Evolutionary conservation across 2,797 vertebrate species (phyloP).

Genomic region (Dendrocincla tyrannina): DNA sequence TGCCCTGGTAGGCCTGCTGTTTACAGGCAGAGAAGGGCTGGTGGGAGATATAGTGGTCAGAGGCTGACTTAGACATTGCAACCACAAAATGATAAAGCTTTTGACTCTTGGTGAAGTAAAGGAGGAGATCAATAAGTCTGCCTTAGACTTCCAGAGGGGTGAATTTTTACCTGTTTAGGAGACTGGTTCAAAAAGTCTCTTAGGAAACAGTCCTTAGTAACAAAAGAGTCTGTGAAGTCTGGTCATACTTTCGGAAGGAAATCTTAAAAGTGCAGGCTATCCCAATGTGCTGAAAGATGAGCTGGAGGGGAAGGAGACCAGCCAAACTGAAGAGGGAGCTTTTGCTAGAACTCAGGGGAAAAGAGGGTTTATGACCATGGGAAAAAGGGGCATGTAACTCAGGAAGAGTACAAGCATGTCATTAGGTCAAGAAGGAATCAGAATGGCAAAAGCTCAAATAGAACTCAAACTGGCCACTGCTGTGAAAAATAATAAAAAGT

Average conservation of each 20-base stretch:
- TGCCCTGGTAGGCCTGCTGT: not conserved
- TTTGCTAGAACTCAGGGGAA: not conserved
- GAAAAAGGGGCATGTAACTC: not conserved
- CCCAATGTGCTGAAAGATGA: not conserved
- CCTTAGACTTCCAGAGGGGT: not conserved
- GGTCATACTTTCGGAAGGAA: not conserved
- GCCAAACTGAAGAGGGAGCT: not conserved
- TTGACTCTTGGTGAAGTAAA: fast-evolving
- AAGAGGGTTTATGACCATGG: not conserved
- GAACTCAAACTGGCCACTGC: not conserved
- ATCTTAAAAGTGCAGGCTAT: not conserved
- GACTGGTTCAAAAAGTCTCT: not conserved
- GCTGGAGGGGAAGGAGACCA: no score
- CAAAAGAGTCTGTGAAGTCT: not conserved
- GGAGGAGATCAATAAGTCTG: not conserved
- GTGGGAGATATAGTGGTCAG: not conserved
- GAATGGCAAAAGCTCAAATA: not conserved
- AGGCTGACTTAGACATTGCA: not conserved
- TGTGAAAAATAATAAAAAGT: not conserved
- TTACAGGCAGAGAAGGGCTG: not conserved
- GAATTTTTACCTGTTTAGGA: not conserved
- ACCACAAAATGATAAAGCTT: not conserved
- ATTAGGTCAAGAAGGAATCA: not conserved
- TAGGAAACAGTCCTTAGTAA: not conserved
- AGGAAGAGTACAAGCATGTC: not conserved